Percentiles rank a stretch among this genome's conserved stretches.
These are phyloP conservation scores for Phytoseiulus persimilis DNA, from an alignment of 2,888 invertebrate genomes.

Conservation along the genomic window DNA sequence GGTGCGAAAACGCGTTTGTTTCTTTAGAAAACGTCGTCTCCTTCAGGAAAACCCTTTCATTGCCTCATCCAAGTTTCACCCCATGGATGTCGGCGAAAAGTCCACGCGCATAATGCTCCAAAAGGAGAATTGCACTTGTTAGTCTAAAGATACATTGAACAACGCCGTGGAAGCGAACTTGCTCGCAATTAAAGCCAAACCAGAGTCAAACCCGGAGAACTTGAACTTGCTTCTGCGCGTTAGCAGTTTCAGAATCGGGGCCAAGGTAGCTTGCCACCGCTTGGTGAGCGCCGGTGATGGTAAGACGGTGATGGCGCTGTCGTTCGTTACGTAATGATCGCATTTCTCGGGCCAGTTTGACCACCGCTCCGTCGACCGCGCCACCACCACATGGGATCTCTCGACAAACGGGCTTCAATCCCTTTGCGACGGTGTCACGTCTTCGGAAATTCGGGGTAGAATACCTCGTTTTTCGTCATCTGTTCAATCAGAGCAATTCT, in stretches of 20 bases:
- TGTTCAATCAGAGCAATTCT: not conserved
- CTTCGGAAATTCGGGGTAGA: not conserved
- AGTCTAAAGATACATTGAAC: not conserved
- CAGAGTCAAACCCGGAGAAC: not conserved
- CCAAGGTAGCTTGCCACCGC: slow-evolving; percentile 5
- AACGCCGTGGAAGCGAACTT: not conserved
- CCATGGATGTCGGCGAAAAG: not conserved
- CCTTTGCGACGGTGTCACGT: not conserved
- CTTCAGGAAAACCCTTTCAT: too few relatives aligned
- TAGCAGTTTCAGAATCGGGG: not conserved
- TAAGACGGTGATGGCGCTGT: not conserved
- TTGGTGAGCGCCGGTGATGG: not conserved
- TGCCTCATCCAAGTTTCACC: too few relatives aligned
- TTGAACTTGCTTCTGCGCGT: not conserved
- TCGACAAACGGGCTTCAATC: not conserved
- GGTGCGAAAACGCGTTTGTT: too few relatives aligned
- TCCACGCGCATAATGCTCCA: not conserved
- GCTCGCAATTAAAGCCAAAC: not conserved
- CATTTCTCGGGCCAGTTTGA: not conserved
- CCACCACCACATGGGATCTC: not conserved
- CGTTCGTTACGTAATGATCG: not conserved
- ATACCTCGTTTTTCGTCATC: not conserved
- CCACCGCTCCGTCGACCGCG: not conserved
- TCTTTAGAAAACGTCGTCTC: too few relatives aligned
- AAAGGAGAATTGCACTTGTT: not conserved